These are phyloP conservation scores for Bovichtus variegatus DNA, from an alignment of 2,797 vertebrate species.

Conservation along the genomic window DNA sequence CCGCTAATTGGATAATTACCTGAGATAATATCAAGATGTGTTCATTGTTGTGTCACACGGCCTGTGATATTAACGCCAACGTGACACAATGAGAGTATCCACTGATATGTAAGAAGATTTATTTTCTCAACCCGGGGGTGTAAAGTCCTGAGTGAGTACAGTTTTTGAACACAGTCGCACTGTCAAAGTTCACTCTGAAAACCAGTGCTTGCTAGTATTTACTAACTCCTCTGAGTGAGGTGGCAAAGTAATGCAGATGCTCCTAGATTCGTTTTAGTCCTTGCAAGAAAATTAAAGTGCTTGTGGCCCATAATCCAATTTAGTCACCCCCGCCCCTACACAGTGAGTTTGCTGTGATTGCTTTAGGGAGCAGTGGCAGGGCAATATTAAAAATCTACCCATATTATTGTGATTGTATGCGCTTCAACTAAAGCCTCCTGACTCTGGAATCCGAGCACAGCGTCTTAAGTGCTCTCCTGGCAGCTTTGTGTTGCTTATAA, in stretches of 20 bases:
- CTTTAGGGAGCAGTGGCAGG: slow-evolving; percentile 83
- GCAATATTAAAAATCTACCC: slow-evolving; percentile 85
- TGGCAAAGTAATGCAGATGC: slow-evolving; percentile 76
- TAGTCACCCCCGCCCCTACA: slow-evolving; percentile 63
- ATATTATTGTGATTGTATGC: slow-evolving; percentile 80
- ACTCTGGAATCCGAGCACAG: slow-evolving; percentile 65
- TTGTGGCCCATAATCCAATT: slow-evolving; percentile 87
- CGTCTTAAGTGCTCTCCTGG: slow-evolving; percentile 85
- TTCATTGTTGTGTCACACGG: slow-evolving; percentile 47
- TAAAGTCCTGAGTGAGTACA: background rate
- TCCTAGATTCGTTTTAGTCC: slow-evolving; percentile 73
- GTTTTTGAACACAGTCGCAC: slow-evolving; percentile 13
- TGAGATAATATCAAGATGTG: slow-evolving; percentile 58
- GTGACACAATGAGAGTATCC: background rate
- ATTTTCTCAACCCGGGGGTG: background rate
- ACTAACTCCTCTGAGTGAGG: slow-evolving; percentile 53
- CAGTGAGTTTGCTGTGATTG: slow-evolving; percentile 77
- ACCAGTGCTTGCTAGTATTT: slow-evolving; percentile 58
- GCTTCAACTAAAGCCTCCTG: slow-evolving; percentile 74
- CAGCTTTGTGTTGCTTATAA: slow-evolving; percentile 81
- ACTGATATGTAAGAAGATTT: background rate
- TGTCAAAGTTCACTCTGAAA: slow-evolving; percentile 46
- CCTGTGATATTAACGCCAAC: slow-evolving; percentile 6
- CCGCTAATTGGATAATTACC: slow-evolving; percentile 62
- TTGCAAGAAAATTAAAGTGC: slow-evolving; percentile 86